These are phyloP conservation scores for Diaphora mendica DNA, from an alignment of 2,888 invertebrate genomes.

Conservation along the genomic window DNA sequence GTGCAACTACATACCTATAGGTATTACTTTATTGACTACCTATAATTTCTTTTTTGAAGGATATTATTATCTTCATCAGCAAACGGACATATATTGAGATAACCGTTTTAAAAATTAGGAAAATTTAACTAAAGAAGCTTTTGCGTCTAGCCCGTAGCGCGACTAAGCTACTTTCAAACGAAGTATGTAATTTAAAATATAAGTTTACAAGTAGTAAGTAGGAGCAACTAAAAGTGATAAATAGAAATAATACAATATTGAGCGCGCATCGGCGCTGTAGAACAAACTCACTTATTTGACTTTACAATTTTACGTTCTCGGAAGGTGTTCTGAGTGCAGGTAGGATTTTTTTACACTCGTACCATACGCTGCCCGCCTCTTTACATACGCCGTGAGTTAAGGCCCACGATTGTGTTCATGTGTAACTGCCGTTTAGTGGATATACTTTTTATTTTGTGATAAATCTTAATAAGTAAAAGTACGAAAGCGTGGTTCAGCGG, in stretches of 20 bases:
- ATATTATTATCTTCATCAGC: too few relatives aligned
- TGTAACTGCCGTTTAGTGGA: conserved; percentile 5
- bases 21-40: too few relatives aligned
- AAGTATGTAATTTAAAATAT: conserved; percentile 17
- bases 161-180: not conserved
- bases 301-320: conserved; percentile 80
- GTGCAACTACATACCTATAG: too few relatives aligned
- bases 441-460: not conserved
- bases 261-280: conserved; percentile 45
- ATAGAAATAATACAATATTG: conserved; percentile 56
- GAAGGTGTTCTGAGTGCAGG: conserved; percentile 75
- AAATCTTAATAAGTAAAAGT: not conserved
- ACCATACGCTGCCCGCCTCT: conserved; percentile 51
- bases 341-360: conserved; percentile 69
- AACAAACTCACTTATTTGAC: conserved; percentile 75
- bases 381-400: conserved; percentile 49
- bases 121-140: not conserved
- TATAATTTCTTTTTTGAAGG: too few relatives aligned
- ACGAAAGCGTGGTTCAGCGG: not conserved
- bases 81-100: not conserved
- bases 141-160: not conserved
- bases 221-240: conserved; percentile 65
- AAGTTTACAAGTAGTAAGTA: conserved; percentile 53
- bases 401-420: conserved; percentile 35
- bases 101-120: not conserved